Evolutionary conservation across 2,888 invertebrate species (phyloP).

Genomic region (Ormyrus nitidulus): DNA sequence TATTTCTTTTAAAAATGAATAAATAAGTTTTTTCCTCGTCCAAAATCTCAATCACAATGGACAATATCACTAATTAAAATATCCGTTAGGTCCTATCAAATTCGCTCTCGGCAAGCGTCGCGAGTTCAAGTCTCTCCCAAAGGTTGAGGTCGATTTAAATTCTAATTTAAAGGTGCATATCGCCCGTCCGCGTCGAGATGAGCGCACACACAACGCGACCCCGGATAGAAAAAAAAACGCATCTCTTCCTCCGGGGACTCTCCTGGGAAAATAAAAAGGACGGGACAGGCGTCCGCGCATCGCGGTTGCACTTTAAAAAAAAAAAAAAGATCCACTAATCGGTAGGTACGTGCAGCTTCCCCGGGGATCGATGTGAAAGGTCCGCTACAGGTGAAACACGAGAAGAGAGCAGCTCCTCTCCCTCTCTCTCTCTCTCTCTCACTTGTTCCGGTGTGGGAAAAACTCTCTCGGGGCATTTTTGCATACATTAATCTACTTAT

Average conservation of each 20-base stretch:
- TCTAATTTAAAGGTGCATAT: conserved; percentile 5
- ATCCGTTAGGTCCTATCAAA: no score
- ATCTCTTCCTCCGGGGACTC: conserved; percentile 31
- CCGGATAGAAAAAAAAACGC: conserved; percentile 1
- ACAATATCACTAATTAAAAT: no score
- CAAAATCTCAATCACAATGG: background rate
- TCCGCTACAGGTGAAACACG: conserved; percentile 71
- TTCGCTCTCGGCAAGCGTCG: background rate
- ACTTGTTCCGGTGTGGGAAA: conserved; percentile 73
- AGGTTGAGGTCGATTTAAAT: conserved; percentile 14
- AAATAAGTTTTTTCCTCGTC: background rate
- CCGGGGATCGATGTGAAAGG: conserved; percentile 54
- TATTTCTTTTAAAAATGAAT: background rate
- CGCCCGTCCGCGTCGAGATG: background rate
- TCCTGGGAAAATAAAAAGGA: conserved; percentile 44
- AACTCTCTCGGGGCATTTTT: conserved; percentile 66
- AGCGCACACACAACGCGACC: no score
- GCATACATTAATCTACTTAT: conserved; percentile 74
- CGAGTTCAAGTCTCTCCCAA: background rate
- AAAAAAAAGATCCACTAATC: conserved; percentile 39
- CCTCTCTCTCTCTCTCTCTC: conserved; percentile 57
- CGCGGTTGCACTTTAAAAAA: conserved; percentile 33
- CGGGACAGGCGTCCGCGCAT: background rate
- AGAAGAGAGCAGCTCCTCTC: conserved; percentile 56
- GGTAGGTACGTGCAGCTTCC: conserved; percentile 50